Base-by-base conservation (phyloP, 2,113 vertebrate genomes). In the Pteruthius melanotis region DNA sequence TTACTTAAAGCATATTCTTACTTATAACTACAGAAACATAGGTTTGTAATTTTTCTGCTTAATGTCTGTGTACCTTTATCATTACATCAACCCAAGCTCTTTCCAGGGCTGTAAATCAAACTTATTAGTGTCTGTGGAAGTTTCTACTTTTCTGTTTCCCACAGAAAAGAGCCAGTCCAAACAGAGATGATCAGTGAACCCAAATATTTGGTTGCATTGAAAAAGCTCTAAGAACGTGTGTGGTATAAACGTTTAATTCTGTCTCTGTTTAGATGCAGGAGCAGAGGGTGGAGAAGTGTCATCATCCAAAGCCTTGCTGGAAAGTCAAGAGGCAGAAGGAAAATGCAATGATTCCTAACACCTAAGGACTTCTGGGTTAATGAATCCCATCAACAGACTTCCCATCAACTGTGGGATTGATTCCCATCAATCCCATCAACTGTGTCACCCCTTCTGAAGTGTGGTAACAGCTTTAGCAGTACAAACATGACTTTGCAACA, bases 241-340 rank as follows among this genome's bases (percentile, higher is more conserved):
- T 81, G 21, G 8, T 66, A 27, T 31, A 77, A 93, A 74, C 10
- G 2, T 88, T 70, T 83, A 14, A 83, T 76, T 93, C 72, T 92
- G n/a, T 65, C 19, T 76, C 47, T 64, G 82, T 83, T 88, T 94
- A 98, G 98, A 97, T 97, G 97, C 96, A 92, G 97, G 96, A 91
- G 97, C 97, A 70, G 96, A 97, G 83, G 97, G 93, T 30, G 98
- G 98, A 87, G 98, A 97, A 92, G 72, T 96, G 20, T 89, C 97
- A 33, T 97, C 98, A 69, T 86, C 96, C 79, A 97, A 97, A 78
- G 70, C 95, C 52, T 85, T 95, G 59, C 95, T 96, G 88, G 96
- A 97, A 91, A 89, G 94, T 77, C 91, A 97, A 93, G 98, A 95
- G 44, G 77, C 63, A 1, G 95, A 97, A 94, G 97, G 93, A 72